A percentile compares a stretch with the other conserved stretches of the same genome.
These are phyloP conservation scores for Holacanthella duospinosa DNA, from an alignment of 2,888 invertebrate genomes.

Conservation along the genomic window DNA sequence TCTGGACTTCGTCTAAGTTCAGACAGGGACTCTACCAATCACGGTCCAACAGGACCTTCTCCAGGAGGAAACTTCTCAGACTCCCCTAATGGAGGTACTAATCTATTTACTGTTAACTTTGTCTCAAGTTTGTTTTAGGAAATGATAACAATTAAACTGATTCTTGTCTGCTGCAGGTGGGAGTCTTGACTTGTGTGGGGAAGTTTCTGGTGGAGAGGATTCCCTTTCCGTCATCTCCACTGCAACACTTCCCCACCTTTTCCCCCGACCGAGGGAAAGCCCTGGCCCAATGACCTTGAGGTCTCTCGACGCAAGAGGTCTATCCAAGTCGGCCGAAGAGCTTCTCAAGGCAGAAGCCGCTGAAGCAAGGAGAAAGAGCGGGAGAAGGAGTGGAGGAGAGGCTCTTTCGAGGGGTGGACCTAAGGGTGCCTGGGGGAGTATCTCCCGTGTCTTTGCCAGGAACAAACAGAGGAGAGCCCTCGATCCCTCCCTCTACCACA, in stretches of 20 bases:
- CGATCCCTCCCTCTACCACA: slow-evolving; percentile 54
- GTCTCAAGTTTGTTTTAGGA: not conserved
- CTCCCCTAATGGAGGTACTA: slow-evolving; percentile 61
- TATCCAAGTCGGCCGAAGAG: slow-evolving; percentile 67
- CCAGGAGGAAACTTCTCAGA: slow-evolving; percentile 59
- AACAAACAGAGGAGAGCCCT: slow-evolving; percentile 71
- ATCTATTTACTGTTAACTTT: not conserved
- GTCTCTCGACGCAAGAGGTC: slow-evolving; percentile 49
- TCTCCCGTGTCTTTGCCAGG: slow-evolving; percentile 76
- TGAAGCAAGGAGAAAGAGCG: slow-evolving; percentile 37
- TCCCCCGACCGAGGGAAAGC: slow-evolving; percentile 35
- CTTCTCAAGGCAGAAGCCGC: slow-evolving; percentile 51
- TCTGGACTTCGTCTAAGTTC: slow-evolving; percentile 75
- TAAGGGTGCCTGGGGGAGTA: slow-evolving; percentile 74
- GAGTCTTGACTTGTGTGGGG: slow-evolving; percentile 36
- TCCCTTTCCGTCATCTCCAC: slow-evolving; percentile 40
- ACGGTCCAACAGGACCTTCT: slow-evolving; percentile 45
- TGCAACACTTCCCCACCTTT: slow-evolving; percentile 49
- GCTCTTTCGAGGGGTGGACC: slow-evolving; percentile 18
- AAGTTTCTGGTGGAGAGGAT: slow-evolving; percentile 37
- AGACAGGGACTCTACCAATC: slow-evolving; percentile 56
- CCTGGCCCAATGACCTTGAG: slow-evolving; percentile 35
- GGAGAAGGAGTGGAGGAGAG: slow-evolving; percentile 30
- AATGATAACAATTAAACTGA: not conserved
- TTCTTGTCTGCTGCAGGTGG: no score